Base-by-base conservation (phyloP, 2,113 vertebrate species). In the Pampusana beccarii region DNA sequence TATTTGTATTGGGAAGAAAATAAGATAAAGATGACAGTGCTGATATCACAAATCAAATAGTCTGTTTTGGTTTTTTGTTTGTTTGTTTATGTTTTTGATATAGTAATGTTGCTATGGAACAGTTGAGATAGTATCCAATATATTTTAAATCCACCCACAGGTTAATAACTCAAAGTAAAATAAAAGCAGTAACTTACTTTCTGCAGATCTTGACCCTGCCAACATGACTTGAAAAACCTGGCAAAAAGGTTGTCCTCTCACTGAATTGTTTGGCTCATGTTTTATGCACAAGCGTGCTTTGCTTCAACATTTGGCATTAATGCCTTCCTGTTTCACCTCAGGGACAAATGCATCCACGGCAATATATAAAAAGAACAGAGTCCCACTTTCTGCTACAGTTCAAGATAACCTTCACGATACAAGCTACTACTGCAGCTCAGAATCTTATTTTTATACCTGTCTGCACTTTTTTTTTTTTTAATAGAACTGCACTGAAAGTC, bases 251-350 rank as follows among this genome's bases (percentile, higher is more conserved):
- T 92, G 73, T 91, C 40, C 64, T 94, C 53, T 90, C 60, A n/a
- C 53, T 91, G 83, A 79, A 86, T 90, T 75, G 20, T 86, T 87
- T 96, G 92, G 81, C 94, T 95, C 86, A 79, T 90, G 50, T 91
- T 95, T 94, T 92, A 90, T 93, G 62, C 93, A 92, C 83, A 88
- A 83, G 60, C 60, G 56, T 87, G 24, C 38, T 91, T 89, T 86
- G 20, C 31, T 94, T 93, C 85, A 92, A 29, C 24, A 79, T 83
- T 92, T 96, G 96, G 84, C 86, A 64, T 78, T 64, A 66, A 58
- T 82, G 13, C 48, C 38, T 89, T 82, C 56, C 42, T 81, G 60
- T 81, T 95, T 88, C 54, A 73, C 80, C 89, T 94, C 74, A 46
- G 92, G 90, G 93, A 93, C 2, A 7, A 91, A 88, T 17, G 21